Evolutionary conservation across 2,888 invertebrate genomes (phyloP), one percentile per base, ranked within the genome.

Genomic region (Ptycholaimellus sp.): DNA sequence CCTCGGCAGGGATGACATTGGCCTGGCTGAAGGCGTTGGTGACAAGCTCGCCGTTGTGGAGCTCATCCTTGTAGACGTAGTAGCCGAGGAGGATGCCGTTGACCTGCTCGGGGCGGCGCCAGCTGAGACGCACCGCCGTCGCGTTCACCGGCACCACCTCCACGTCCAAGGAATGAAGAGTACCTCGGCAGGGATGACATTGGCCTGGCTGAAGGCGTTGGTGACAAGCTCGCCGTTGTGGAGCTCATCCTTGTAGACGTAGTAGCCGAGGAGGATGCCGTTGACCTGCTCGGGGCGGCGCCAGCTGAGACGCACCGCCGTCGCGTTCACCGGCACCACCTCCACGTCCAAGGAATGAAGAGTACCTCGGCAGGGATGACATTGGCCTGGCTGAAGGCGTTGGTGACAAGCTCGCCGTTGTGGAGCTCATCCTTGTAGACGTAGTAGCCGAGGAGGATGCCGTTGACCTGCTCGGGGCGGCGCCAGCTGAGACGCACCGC

Each of bases 11-110:
- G 22, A 50, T 40, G 22, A 42, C 49, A 23, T 43, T 40, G 2
- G 44, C 44, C 30, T 47, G 46, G 32, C 44, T 42, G 9, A 47
- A 37, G 11, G 42, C 41, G 30, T 45, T 44, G 19, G 37, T 33
- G 18, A 42, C 33, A 17, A 39, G 42, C 29, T 36, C 38, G 23
- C 48, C 49, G 30, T 47, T 49, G 3, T 40, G 32, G 20, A 50
- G 39, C 38, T 45, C 43, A 14, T 38, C 38, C 20, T 38, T 41
- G 58, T 83, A 80, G 38, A 93, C 79, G 59, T 87, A 85, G 63
- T 87, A 93, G 20, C 85, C 87, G 41, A 85, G 70, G 48, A 93
- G 85, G 47, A 87, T 76, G 33, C 90, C 90, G 58, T 90, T 83
- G 44, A 79, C 73, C 49, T 76, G 74, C 41, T 71, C 69, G 0